phyloP scores from a whole-genome alignment of 2,113 vertebrate genomes.

The Scytalopus superciliaris region DNA sequence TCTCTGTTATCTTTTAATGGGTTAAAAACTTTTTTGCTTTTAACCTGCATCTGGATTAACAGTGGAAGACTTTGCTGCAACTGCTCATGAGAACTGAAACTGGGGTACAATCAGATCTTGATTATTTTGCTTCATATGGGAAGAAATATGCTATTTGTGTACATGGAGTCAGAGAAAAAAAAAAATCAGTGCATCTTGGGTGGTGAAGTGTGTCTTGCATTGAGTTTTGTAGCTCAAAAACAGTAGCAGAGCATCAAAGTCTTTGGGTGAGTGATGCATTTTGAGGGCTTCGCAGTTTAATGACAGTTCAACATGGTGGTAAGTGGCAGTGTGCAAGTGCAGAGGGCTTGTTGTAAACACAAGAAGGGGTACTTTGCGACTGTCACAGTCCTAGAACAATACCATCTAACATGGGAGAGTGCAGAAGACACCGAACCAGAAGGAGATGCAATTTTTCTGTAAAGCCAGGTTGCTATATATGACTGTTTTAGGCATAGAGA shows the following conservation, averaged over 20 bases:
- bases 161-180: background rate
- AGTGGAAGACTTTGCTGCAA: background rate
- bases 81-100: background rate
- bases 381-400: background rate
- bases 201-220: background rate
- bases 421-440: background rate
- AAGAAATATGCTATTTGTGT: background rate
- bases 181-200: background rate
- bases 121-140: background rate
- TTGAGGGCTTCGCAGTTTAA: background rate
- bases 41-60: background rate
- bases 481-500: background rate
- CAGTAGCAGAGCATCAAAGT: background rate
- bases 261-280: background rate
- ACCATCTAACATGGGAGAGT: background rate
- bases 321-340: background rate
- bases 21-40: background rate
- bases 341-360: background rate
- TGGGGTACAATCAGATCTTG: background rate
- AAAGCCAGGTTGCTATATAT: background rate
- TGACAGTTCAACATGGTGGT: background rate
- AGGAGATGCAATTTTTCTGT: background rate
- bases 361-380: background rate
- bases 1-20: background rate
- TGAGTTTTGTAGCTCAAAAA: background rate